phyloP scores from a whole-genome alignment of 2,113 vertebrate species.

The Spilogale gracilis region DNA sequence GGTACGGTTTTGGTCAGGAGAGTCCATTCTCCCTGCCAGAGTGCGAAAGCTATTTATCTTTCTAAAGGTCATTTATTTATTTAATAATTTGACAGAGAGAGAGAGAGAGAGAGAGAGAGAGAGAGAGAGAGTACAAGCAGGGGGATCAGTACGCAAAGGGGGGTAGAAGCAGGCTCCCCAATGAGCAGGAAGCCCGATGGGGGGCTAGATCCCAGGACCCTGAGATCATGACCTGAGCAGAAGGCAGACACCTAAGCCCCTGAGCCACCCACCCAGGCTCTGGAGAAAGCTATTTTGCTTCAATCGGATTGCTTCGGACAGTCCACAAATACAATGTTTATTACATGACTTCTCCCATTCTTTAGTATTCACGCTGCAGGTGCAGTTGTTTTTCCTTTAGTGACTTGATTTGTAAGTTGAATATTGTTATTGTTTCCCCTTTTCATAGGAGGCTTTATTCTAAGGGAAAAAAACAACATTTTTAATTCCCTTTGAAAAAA shows the following conservation, averaged over 20 bases:
- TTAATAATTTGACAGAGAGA: neutral
- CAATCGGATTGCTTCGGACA: slow-evolving; percentile 33
- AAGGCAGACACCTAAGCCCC: neutral
- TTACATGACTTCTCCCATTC: slow-evolving; percentile 46
- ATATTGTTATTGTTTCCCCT: slow-evolving; percentile 42
- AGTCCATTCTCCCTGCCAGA: slow-evolving; percentile 75
- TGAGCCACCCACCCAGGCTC: neutral
- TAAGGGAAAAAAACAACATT: neutral
- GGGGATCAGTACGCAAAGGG: neutral
- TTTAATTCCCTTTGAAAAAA: slow-evolving; percentile 68
- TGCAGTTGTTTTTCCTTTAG: slow-evolving; percentile 45
- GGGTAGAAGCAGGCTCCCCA: neutral
- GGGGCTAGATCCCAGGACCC: neutral
- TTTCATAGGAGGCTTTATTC: slow-evolving; percentile 62
- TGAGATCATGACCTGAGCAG: neutral
- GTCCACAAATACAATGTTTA: slow-evolving; percentile 53
- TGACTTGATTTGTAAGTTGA: slow-evolving; percentile 35
- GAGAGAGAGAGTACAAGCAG: neutral
- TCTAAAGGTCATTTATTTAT: neutral
- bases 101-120: no score
- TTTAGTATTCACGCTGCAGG: slow-evolving; percentile 63
- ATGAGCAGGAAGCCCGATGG: neutral
- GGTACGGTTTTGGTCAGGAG: slow-evolving; percentile 56
- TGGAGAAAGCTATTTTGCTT: slow-evolving; percentile 57
- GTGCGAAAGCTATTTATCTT: slow-evolving; percentile 22